These are phyloP conservation scores for Anguilla marmorata DNA, from an alignment of 2,797 vertebrate species.

Conservation along the genomic window DNA sequence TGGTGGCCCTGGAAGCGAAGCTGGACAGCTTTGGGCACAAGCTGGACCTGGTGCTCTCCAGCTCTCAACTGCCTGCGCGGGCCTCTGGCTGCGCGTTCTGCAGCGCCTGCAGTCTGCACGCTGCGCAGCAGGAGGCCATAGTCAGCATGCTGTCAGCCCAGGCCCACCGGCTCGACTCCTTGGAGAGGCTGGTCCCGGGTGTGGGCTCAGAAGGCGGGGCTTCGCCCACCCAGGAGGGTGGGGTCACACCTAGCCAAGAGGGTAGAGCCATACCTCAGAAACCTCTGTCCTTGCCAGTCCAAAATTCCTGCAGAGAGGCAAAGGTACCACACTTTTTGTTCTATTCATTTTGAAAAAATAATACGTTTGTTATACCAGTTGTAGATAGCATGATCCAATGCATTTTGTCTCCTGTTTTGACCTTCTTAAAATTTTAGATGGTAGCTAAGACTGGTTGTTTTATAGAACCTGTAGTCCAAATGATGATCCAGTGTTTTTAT, in stretches of 20 bases:
- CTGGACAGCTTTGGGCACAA: constrained; percentile 51
- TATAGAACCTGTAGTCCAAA: not conserved
- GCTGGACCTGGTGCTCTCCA: constrained; percentile 48
- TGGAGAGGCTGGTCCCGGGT: constrained; percentile 51
- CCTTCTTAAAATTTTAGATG: not conserved
- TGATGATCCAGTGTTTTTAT: not conserved
- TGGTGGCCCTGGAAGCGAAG: constrained; percentile 49
- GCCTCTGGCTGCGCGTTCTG: constrained; percentile 47
- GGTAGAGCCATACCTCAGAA: not conserved
- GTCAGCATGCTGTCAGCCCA: constrained; percentile 46
- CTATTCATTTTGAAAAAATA: not conserved
- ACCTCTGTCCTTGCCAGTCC: not conserved
- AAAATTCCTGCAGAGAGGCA: not conserved
- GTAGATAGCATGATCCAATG: not conserved
- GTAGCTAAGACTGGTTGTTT: not conserved
- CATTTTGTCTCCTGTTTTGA: not conserved
- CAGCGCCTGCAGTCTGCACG: constrained; percentile 48
- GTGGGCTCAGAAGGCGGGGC: constrained; percentile 38
- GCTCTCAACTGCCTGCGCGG: not conserved
- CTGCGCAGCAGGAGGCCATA: constrained; percentile 39
- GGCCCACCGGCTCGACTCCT: constrained; percentile 44
- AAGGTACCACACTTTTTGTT: constrained; percentile 5
- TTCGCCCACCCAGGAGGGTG: not conserved
- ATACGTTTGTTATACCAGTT: not conserved
- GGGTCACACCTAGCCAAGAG: not conserved